These are phyloP conservation scores for Circaetus cinerascens DNA, from an alignment of 2,113 vertebrate genomes.

Conservation along the genomic window DNA sequence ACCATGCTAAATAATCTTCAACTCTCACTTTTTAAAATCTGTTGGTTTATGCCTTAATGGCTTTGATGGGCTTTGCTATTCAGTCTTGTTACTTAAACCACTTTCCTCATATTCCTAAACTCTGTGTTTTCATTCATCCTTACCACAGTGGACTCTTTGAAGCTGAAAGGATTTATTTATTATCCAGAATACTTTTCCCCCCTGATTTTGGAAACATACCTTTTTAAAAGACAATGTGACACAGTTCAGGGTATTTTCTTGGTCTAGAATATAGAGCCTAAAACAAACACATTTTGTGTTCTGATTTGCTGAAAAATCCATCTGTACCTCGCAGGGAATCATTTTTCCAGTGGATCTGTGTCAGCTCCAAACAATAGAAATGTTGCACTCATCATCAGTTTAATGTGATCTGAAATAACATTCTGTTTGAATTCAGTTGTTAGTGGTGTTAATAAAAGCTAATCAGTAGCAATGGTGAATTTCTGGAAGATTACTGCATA, in stretches of 20 bases:
- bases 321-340: background rate
- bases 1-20: conserved; percentile 79
- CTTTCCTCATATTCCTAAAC: conserved; percentile 68
- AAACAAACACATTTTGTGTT: conserved; percentile 53
- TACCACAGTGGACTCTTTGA: conserved; percentile 69
- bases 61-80: conserved; percentile 79
- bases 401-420: conserved; percentile 61
- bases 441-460: conserved; percentile 66
- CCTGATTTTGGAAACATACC: conserved; percentile 75
- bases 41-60: conserved; percentile 81
- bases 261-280: conserved; percentile 66
- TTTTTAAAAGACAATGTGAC: conserved; percentile 72
- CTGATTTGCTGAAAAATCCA: conserved; percentile 49
- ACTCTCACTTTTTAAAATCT: conserved; percentile 81
- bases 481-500: conserved; percentile 19
- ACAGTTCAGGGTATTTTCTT: conserved; percentile 64
- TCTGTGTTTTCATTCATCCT: conserved; percentile 67
- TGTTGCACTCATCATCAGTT: conserved; percentile 1
- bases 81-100: conserved; percentile 74
- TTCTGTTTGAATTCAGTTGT: conserved; percentile 44
- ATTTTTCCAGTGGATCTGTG: conserved; percentile 56
- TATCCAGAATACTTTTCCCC: conserved; percentile 70
- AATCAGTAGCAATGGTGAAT: conserved; percentile 61
- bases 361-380: conserved; percentile 60
- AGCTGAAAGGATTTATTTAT: conserved; percentile 80